Evolutionary conservation across 92 coral and sea anemone genomes (phyloP), one percentile per base, ranked within the genome.

Genomic region (Actinostola sp.): DNA sequence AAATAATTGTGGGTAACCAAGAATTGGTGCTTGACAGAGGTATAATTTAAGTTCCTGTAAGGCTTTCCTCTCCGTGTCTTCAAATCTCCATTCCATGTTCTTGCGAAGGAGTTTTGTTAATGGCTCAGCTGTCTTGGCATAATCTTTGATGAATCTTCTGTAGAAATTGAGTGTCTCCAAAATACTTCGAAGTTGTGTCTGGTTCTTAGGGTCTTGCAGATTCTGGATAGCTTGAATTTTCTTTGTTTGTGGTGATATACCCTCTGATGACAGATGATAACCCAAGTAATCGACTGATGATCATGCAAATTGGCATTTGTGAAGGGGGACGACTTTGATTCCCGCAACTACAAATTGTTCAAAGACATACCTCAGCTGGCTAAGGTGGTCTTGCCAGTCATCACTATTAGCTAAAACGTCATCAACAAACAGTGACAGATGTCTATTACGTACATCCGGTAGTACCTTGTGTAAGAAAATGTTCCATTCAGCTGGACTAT

Each of bases 241-340:
- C 72, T 66, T 66, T 66, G 72, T 30, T 26, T 66, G 72, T 28
- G 72, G 59, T 66, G 72, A 66, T 0, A 66, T 66, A 8, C 72
- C 72, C 43, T 66, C 72, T 45, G 59, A 28, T 12, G 72, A 66
- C 45, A 66, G 0, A 41, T 66, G 72, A 57, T 66, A 66, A 16
- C 57, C 72, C 0, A 66, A 6, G 17, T 27, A 66, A 0, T 43
- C 57, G 8, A 45, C 59, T 25, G 72, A 66, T 25, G 27, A 66
- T 30, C 26, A 43, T 10, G 72, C 71, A 66, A 66, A 66, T 15
- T 43, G 58, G 27, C 72, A 66, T 45, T 43, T 43, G 12, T 0
- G 42, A 0, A 66, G 27, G 4, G 72, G 57, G 1, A 43, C n/a
- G n/a, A n/a, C 56, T 12, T 25, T 66, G 1, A 66, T 3, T 2